These are phyloP conservation scores for Aleiodes leptofemur DNA, from an alignment of 2,888 invertebrate genomes.

Conservation along the genomic window DNA sequence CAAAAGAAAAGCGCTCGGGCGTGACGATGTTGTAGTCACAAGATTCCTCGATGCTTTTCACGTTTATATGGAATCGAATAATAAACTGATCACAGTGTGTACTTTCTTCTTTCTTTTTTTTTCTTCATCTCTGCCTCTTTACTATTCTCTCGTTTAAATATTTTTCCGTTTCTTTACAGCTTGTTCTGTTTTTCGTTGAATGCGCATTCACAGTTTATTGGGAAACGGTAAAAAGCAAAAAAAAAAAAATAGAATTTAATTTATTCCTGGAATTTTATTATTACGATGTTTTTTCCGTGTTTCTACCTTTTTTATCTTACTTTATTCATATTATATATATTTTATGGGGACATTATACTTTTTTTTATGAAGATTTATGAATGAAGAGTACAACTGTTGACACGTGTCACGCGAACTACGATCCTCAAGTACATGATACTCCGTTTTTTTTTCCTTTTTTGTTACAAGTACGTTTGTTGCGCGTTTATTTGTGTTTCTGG, in stretches of 20 bases:
- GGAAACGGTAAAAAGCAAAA: background rate
- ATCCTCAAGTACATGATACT: constrained; percentile 3
- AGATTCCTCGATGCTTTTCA: constrained; percentile 12
- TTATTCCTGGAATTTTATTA: too few relatives aligned
- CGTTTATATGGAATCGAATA: background rate
- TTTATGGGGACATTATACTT: too few relatives aligned
- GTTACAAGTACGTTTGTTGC: background rate
- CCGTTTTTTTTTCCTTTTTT: background rate
- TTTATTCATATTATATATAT: too few relatives aligned
- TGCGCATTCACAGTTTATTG: background rate
- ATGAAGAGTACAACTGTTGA: background rate
- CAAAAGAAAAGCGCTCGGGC: constrained; percentile 7
- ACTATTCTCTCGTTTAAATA: background rate
- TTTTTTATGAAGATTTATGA: too few relatives aligned
- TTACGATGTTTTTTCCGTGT: too few relatives aligned
- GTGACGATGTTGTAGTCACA: constrained; percentile 9
- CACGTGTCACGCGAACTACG: constrained; percentile 18
- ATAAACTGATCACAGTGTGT: constrained; percentile 4
- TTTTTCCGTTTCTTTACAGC: background rate
- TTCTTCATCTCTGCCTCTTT: too few relatives aligned
- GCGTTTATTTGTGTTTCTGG: constrained; percentile 11
- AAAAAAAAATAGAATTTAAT: too few relatives aligned
- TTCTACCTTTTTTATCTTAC: too few relatives aligned
- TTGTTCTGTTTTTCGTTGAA: background rate
- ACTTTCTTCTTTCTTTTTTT: background rate